Evolutionary conservation across 2,113 vertebrate genomes (phyloP).

Genomic region (Poecile atricapillus): DNA sequence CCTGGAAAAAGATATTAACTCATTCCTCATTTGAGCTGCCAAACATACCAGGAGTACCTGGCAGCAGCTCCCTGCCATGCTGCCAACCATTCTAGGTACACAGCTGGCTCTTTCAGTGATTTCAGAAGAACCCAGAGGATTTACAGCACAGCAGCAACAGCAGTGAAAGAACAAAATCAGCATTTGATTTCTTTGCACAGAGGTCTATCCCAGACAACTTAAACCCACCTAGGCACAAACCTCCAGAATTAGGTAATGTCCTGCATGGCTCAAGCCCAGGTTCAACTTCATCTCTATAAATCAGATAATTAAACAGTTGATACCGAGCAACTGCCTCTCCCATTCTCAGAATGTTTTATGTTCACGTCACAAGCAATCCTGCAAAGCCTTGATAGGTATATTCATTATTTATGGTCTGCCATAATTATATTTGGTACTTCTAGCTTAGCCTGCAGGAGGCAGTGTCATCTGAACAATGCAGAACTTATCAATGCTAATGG

Average conservation of each 20-base stretch:
- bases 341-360: not conserved
- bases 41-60: conserved; percentile 26
- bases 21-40: conserved; percentile 50
- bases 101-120: conserved; percentile 5
- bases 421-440: conserved; percentile 2
- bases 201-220: not conserved
- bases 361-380: not conserved
- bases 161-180: not conserved
- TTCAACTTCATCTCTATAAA: not conserved
- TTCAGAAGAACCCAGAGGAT: conserved; percentile 19
- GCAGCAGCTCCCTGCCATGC: conserved; percentile 14
- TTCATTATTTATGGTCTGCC: conserved; percentile 48
- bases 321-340: not conserved
- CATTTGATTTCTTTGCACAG: not conserved
- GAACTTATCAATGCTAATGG: not conserved
- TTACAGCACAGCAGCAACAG: conserved; percentile 26
- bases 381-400: not conserved
- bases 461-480: conserved; percentile 5
- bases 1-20: conserved; percentile 57
- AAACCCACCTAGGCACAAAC: not conserved
- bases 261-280: not conserved
- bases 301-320: not conserved
- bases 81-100: conserved; percentile 45
- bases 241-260: not conserved
- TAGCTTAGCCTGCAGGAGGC: conserved; percentile 37